Evolutionary conservation across 2,888 invertebrate genomes (phyloP).

Genomic region (Eilema sororculum): DNA sequence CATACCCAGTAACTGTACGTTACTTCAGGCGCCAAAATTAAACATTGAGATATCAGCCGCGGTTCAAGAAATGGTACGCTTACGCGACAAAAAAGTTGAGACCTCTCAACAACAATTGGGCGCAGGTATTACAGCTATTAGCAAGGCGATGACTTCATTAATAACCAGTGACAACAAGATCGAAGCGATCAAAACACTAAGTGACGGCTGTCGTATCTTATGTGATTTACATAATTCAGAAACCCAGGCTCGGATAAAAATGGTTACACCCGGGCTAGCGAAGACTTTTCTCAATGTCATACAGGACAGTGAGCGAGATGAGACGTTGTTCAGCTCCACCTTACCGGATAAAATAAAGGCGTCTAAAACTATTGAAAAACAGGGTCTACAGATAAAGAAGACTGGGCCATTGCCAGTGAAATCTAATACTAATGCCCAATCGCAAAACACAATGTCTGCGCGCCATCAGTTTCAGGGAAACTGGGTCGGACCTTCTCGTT

Average conservation of each 20-base stretch:
- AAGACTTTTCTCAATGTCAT: constrained; percentile 28
- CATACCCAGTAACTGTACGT: constrained; percentile 7
- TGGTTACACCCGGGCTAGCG: constrained; percentile 32
- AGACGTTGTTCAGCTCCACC: constrained; percentile 32
- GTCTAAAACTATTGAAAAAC: constrained; percentile 18
- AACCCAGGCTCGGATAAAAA: constrained; percentile 27
- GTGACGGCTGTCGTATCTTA: background rate
- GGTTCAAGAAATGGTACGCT: constrained; percentile 14
- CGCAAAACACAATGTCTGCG: too few relatives aligned
- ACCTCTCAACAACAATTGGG: constrained; percentile 2
- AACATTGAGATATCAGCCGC: constrained; percentile 22
- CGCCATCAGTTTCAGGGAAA: too few relatives aligned
- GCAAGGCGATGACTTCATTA: constrained; percentile 10
- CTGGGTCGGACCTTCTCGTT: too few relatives aligned
- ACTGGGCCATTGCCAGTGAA: too few relatives aligned
- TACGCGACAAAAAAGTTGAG: constrained; percentile 26
- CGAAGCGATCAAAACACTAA: background rate
- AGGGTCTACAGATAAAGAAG: constrained; percentile 22
- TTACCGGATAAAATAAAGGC: constrained; percentile 24
- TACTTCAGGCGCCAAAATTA: background rate
- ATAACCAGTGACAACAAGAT: constrained; percentile 7
- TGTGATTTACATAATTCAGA: constrained; percentile 15
- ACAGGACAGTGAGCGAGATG: constrained; percentile 31
- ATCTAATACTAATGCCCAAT: too few relatives aligned
- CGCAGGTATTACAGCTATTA: constrained; percentile 12